Evolutionary conservation across 1,140 invertebrate species (phyloP).

Genomic region (Drosophila biarmipes): DNA sequence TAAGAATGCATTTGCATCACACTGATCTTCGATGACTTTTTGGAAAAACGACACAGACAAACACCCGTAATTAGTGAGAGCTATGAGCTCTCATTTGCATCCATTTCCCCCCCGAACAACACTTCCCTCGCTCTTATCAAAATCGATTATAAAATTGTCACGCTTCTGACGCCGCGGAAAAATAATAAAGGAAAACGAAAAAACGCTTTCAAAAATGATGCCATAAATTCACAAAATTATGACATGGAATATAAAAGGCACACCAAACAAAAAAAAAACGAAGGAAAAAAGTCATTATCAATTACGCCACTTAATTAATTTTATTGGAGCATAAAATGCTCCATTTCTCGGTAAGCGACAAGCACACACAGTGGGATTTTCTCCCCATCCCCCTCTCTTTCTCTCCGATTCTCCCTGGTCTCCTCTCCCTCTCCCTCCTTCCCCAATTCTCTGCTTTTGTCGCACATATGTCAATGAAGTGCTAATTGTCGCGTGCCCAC

Average conservation of each 20-base stretch:
- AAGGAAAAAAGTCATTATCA: conserved; percentile 73
- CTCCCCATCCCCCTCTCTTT: background rate
- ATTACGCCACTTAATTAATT: conserved; percentile 83
- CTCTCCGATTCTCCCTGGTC: too few species aligned
- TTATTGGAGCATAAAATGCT: conserved; percentile 82
- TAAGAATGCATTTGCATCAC: conserved; percentile 8
- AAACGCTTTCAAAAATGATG: conserved; percentile 44
- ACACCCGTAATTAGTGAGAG: conserved; percentile 22
- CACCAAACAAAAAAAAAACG: conserved; percentile 40
- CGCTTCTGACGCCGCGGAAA: conserved; percentile 34
- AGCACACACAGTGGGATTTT: conserved; percentile 11
- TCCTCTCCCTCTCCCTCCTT: background rate
- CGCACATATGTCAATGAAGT: conserved; percentile 77
- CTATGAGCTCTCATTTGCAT: conserved; percentile 25
- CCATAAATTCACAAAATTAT: conserved; percentile 69
- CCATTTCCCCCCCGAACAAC: background rate
- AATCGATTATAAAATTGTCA: conserved; percentile 42
- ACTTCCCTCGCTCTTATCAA: conserved; percentile 24
- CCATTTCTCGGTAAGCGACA: conserved; percentile 65
- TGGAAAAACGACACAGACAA: background rate
- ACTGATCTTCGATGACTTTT: conserved; percentile 11
- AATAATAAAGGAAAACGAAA: conserved; percentile 27
- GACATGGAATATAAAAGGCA: conserved; percentile 54
- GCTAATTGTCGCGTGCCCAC: conserved; percentile 80
- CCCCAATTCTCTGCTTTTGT: conserved; percentile 25